Evolutionary conservation across 2,797 vertebrate genomes (phyloP).

Genomic region (Buceros bicornis): DNA sequence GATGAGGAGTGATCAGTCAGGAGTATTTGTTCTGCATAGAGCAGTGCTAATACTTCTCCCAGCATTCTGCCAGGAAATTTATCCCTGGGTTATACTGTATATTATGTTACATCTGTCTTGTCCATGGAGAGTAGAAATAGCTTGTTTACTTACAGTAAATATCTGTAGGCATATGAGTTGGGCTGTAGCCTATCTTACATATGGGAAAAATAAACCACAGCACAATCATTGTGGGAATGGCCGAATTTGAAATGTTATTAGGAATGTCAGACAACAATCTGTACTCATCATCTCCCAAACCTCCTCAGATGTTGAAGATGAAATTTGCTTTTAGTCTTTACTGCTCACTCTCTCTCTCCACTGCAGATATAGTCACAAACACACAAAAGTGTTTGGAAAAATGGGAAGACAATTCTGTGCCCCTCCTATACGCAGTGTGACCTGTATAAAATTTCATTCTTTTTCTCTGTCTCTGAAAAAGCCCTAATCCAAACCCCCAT

Average conservation of each 20-base stretch:
- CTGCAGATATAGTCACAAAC: neutral
- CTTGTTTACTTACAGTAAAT: slow-evolving; percentile 34
- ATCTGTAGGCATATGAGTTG: slow-evolving; percentile 9
- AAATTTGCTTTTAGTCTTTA: neutral
- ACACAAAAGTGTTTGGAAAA: neutral
- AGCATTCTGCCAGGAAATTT: neutral
- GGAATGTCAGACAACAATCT: neutral
- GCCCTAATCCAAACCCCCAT: neutral
- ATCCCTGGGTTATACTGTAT: neutral
- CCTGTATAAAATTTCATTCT: neutral
- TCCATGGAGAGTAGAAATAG: neutral
- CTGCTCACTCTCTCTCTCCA: neutral
- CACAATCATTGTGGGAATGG: neutral
- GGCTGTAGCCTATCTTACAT: neutral
- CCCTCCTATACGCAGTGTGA: neutral
- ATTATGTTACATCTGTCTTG: neutral
- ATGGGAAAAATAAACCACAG: slow-evolving; percentile 11
- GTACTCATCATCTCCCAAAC: neutral
- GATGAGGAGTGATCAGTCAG: neutral
- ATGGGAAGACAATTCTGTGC: neutral
- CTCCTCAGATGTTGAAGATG: neutral
- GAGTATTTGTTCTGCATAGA: neutral
- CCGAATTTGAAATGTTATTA: neutral
- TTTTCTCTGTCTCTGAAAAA: neutral
- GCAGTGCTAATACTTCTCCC: neutral